Evolutionary conservation across 2,113 vertebrate species (phyloP), one percentile per base, ranked within the genome.

Genomic region (Phasianus colchicus): DNA sequence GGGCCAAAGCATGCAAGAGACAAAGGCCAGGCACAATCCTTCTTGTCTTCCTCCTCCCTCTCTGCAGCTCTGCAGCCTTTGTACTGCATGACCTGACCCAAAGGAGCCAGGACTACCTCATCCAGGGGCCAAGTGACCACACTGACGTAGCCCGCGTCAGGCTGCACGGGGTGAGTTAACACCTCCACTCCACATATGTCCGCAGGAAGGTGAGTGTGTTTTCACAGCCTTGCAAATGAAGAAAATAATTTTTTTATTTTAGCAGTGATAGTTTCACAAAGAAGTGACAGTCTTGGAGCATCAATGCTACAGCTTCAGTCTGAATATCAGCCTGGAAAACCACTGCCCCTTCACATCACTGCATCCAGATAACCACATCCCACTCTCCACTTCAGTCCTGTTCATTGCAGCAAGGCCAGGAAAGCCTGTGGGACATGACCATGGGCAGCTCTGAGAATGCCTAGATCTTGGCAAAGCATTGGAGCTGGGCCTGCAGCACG

Each of bases 151-250:
- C 5, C 27, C 4, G 5, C 7, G 5, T 8, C 43, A 38, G 80
- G 43, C n/a, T 72, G 58, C 34, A 13, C 11, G 5, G 2, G 3
- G 40, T 16, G 61, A 84, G 40, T 29, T 4, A 11, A 9, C 70
- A 30, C 13, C 32, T 20, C 20, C 34, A 12, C 17, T 47, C 82
- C 11, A 1, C 5, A 4, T 21, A 16, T 0, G 1, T 47, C 21
- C 66, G 55, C 7, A 69, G 52, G 21, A 80, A 86, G 48, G 67
- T n/a, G 47, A 91, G 82, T 25, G 9, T 30, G 17, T 69, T 92
- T 90, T 94, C 89, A 91, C 85, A 93, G 87, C 24, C 72, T 83
- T 61, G 47, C 48, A 75, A 91, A 54, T 11, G 4, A 72, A 58
- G 60, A 45, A 48, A 77, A 86, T n/a, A 43, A 9, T 72, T 13